A percentile compares a stretch with the other conserved stretches of the same genome.
Evolutionary conservation across 2,888 invertebrate genomes (phyloP).

Genomic region (Agrotis exclamationis): DNA sequence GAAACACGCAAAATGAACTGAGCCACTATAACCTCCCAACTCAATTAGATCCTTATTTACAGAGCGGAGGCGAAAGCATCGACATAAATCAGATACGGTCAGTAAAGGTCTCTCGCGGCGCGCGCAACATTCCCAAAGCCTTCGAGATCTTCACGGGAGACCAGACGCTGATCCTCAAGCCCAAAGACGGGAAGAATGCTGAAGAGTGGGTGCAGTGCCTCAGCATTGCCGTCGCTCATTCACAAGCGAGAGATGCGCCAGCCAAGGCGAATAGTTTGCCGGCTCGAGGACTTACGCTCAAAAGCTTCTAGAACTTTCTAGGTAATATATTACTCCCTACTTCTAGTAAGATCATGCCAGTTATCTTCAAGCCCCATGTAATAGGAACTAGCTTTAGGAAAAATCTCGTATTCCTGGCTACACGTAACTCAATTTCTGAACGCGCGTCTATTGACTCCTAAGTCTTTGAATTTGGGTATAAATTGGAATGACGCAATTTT

Average conservation of each 20-base stretch:
- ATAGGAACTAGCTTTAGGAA: neutral
- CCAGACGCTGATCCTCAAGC: conserved; percentile 97
- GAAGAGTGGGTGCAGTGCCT: conserved; percentile 99
- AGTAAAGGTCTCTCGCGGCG: conserved; percentile 97
- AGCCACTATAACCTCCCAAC: too few relatives aligned
- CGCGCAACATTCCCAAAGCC: conserved; percentile 98
- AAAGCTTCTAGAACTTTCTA: conserved; percentile 78
- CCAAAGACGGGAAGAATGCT: conserved; percentile 98
- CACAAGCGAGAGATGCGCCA: conserved; percentile 92
- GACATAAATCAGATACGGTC: conserved; percentile 98
- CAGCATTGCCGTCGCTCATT: conserved; percentile 97
- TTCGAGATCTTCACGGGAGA: conserved; percentile 99
- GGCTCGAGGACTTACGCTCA: conserved; percentile 87
- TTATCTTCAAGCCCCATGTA: neutral
- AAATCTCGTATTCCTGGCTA: conserved; percentile 2
- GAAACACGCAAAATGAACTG: too few relatives aligned
- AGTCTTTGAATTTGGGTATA: neutral
- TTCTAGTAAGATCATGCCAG: neutral
- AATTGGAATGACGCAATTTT: neutral
- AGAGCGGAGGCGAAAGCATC: conserved; percentile 96
- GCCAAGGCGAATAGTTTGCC: conserved; percentile 89
- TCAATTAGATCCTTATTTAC: too few relatives aligned
- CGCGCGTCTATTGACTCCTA: neutral
- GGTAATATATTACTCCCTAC: neutral
- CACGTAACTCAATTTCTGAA: too few relatives aligned